phyloP scores from a whole-genome alignment of 2,797 vertebrate species.

The Miichthys miiuy region DNA sequence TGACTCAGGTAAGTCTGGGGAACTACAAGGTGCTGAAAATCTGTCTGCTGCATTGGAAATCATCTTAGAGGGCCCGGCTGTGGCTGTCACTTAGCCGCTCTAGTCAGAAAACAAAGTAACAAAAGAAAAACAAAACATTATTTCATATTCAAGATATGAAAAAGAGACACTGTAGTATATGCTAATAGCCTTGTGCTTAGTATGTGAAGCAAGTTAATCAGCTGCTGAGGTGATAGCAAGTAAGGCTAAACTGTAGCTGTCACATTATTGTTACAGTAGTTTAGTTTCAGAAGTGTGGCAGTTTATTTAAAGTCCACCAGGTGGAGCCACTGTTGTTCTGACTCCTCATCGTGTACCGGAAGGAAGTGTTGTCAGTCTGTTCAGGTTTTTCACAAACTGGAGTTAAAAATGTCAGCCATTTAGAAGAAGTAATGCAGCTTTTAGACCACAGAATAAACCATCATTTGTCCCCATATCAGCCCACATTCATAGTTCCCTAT shows the following conservation, averaged over 20 bases:
- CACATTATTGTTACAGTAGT: background rate
- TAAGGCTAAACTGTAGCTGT: background rate
- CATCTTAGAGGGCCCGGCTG: background rate
- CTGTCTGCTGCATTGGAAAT: background rate
- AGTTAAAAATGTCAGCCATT: background rate
- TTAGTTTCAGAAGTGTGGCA: background rate
- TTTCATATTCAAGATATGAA: background rate
- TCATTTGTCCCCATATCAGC: background rate
- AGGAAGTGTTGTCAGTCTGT: background rate
- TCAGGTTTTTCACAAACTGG: background rate
- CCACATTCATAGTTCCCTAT: background rate
- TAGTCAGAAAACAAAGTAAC: background rate
- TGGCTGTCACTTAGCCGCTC: background rate
- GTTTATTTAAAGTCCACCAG: constrained; percentile 19
- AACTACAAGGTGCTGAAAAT: background rate
- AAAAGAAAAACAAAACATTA: background rate
- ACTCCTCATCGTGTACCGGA: background rate
- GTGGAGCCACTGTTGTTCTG: constrained; percentile 28
- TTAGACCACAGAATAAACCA: background rate
- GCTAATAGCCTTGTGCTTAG: background rate
- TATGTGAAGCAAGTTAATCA: background rate
- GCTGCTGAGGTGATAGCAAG: too few species aligned
- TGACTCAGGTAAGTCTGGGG: constrained; percentile 88
- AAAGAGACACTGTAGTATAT: background rate
- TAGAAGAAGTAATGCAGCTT: background rate